Conservation (phyloP, 2,113 vertebrate genomes). For the Colaptes auratus region DNA sequence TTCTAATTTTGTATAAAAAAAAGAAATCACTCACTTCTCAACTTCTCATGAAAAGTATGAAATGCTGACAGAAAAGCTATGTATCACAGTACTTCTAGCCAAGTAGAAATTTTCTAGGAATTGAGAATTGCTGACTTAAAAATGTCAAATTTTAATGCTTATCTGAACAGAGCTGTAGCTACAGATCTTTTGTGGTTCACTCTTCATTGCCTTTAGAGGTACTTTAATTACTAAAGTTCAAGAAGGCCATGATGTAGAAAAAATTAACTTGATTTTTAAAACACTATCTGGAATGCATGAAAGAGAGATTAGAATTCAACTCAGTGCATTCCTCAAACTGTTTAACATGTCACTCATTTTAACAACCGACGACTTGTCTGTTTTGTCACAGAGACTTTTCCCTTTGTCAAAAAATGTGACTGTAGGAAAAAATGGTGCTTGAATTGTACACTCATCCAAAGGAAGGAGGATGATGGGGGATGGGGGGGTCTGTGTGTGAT, state of each 20-base stretch:
- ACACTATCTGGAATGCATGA: neutral
- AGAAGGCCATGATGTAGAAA: neutral
- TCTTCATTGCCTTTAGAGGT: neutral
- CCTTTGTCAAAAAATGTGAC: neutral
- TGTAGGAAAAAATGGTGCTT: neutral
- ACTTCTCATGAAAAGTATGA: neutral
- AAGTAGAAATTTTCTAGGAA: neutral
- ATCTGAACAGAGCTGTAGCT: neutral
- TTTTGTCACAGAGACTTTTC: neutral
- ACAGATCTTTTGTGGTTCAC: neutral
- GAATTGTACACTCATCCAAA: neutral
- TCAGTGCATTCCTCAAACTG: neutral
- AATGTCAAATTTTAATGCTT: neutral
- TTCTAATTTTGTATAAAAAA: neutral
- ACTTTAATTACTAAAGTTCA: neutral
- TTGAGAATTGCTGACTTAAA: neutral
- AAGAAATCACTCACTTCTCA: neutral
- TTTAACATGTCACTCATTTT: neutral
- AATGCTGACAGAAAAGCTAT: neutral
- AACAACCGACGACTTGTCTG: neutral
- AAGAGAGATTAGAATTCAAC: neutral
- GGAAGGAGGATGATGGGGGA: neutral
- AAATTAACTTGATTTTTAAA: slow-evolving; percentile 11
- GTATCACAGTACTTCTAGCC: neutral
- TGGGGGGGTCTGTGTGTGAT: neutral